phyloP scores from a whole-genome alignment of 2,113 vertebrate genomes.

The Bettongia penicillata region DNA sequence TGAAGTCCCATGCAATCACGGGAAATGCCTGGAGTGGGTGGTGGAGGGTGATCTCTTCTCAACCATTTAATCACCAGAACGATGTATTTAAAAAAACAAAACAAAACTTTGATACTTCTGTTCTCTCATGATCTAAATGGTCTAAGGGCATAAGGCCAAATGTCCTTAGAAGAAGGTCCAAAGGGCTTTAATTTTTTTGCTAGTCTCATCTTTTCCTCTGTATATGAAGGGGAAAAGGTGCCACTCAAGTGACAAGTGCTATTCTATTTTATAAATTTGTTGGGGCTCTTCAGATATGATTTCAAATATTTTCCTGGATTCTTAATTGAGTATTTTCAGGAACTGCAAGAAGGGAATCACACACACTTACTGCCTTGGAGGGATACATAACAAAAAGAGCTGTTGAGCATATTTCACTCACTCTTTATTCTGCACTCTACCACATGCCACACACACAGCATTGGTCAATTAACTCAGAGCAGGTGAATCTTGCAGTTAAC shows the following conservation, averaged over 20 bases:
- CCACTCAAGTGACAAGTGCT: slow-evolving; percentile 61
- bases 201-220: background rate
- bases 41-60: slow-evolving; percentile 58
- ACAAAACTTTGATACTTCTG: slow-evolving; percentile 23
- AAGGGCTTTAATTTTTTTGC: slow-evolving; percentile 11
- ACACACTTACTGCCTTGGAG: slow-evolving; percentile 16
- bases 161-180: slow-evolving; percentile 56
- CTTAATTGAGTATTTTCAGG: slow-evolving; percentile 61
- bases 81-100: too few species aligned
- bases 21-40: slow-evolving; percentile 77
- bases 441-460: slow-evolving; percentile 77
- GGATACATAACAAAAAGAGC: slow-evolving; percentile 54
- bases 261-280: slow-evolving; percentile 65
- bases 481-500: slow-evolving; percentile 73
- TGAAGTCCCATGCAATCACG: slow-evolving; percentile 70
- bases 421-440: slow-evolving; percentile 51
- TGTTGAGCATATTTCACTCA: slow-evolving; percentile 64
- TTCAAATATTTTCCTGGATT: slow-evolving; percentile 58
- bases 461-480: slow-evolving; percentile 61
- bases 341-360: slow-evolving; percentile 48
- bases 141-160: slow-evolving; percentile 70
- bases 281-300: slow-evolving; percentile 64
- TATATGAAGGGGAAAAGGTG: slow-evolving; percentile 58
- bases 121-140: slow-evolving; percentile 50
- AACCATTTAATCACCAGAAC: slow-evolving; percentile 55